phyloP scores from a whole-genome alignment of 2,113 vertebrate species.

The Gasterosteus aculeatus region DNA sequence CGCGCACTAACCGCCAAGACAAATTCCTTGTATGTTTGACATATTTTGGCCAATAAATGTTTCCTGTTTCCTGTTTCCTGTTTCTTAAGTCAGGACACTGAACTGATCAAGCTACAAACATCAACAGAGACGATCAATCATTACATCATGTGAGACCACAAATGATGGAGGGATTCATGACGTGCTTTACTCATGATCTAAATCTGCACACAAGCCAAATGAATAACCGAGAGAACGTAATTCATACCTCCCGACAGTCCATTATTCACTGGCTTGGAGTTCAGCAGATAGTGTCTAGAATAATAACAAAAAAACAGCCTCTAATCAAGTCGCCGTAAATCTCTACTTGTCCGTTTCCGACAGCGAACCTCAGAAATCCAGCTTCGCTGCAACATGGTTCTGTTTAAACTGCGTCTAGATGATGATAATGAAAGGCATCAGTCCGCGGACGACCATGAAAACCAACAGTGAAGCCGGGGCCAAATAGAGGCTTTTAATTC shows the following conservation, averaged over 20 bases:
- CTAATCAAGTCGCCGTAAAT: conserved; percentile 55
- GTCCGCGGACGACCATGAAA: conserved; percentile 36
- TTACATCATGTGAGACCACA: not conserved
- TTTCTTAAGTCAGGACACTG: conserved; percentile 1
- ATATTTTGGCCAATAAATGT: too few relatives aligned
- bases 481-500: conserved; percentile 28
- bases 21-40: too few relatives aligned
- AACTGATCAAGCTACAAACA: not conserved
- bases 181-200: conserved; percentile 2
- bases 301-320: conserved; percentile 45
- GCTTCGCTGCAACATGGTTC: not conserved
- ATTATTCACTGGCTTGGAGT: conserved; percentile 44
- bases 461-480: conserved; percentile 19
- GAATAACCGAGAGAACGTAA: conserved; percentile 32
- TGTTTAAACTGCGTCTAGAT: conserved; percentile 44
- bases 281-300: conserved; percentile 45
- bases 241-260: conserved; percentile 37
- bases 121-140: not conserved
- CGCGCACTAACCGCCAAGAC: too few relatives aligned
- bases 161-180: conserved; percentile 29
- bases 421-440: conserved; percentile 39
- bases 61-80: too few relatives aligned
- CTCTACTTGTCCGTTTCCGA: conserved; percentile 45
- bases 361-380: conserved; percentile 39
- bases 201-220: conserved; percentile 38